These are phyloP conservation scores for Listronotus oregonensis DNA, from an alignment of 1,140 invertebrate species.

Conservation along the genomic window DNA sequence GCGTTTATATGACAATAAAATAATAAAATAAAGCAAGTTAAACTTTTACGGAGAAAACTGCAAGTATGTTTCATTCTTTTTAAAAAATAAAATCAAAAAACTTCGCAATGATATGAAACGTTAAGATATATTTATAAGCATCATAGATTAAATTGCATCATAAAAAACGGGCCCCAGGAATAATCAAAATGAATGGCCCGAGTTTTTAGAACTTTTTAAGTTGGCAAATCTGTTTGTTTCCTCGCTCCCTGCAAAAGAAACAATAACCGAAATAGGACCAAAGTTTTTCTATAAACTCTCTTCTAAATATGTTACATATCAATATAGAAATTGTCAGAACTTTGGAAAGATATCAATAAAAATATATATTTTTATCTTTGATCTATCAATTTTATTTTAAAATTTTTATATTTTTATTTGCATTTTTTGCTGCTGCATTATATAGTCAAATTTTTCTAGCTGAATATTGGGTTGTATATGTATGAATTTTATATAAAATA, in stretches of 20 bases:
- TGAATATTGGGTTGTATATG: too few species aligned
- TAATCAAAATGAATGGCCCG: slow-evolving; percentile 23
- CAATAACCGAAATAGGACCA: slow-evolving; percentile 29
- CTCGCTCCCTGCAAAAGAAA: slow-evolving; percentile 10
- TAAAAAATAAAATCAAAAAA: slow-evolving; percentile 4
- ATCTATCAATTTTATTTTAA: too few species aligned
- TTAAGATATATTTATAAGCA: slow-evolving; percentile 18
- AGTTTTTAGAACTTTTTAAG: slow-evolving; percentile 28
- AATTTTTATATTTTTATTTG: too few species aligned
- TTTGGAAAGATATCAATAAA: too few species aligned
- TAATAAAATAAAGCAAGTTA: too few species aligned
- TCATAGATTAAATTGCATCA: slow-evolving; percentile 27
- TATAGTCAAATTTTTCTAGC: too few species aligned
- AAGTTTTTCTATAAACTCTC: slow-evolving; percentile 32
- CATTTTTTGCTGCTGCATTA: too few species aligned
- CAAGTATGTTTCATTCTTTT: too few species aligned
- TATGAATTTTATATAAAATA: too few species aligned
- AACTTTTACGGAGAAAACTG: too few species aligned
- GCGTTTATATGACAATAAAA: too few species aligned
- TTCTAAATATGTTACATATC: slow-evolving; percentile 23
- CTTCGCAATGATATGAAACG: slow-evolving; percentile 10
- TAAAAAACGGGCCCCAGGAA: slow-evolving; percentile 16
- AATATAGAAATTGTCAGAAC: slow-evolving; percentile 11
- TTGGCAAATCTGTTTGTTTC: slow-evolving; percentile 27
- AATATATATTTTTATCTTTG: too few species aligned